These are phyloP conservation scores for Lepidonotus clava DNA, from an alignment of 2,888 invertebrate genomes.

Conservation along the genomic window DNA sequence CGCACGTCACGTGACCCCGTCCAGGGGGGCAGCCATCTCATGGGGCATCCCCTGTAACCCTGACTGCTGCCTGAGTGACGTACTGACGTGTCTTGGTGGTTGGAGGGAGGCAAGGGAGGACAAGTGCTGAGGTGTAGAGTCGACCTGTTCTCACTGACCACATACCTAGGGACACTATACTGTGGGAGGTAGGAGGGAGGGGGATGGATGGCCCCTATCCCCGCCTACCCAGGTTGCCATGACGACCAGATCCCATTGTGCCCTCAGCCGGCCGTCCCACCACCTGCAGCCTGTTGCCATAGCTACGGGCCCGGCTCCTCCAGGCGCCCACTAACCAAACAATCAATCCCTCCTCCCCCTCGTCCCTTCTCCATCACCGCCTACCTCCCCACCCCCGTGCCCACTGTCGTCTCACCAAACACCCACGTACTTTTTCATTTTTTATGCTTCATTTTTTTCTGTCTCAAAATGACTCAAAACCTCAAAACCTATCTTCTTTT, in stretches of 20 bases:
- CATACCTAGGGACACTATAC: no score
- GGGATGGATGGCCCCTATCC: neutral
- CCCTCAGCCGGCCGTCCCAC: conserved; percentile 37
- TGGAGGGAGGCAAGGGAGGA: no score
- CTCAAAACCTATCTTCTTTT: no score
- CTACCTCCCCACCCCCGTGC: neutral
- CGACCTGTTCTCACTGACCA: no score
- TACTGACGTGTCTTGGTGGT: no score
- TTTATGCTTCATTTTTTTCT: neutral
- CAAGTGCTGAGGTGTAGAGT: no score
- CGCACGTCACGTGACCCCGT: no score
- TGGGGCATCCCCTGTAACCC: no score
- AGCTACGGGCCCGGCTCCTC: conserved; percentile 3
- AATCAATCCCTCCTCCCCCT: neutral
- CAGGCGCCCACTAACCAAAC: neutral
- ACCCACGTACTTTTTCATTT: no score
- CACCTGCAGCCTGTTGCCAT: conserved; percentile 42
- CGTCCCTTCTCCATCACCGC: neutral
- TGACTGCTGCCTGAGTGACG: no score
- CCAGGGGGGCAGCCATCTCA: no score
- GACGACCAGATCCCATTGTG: conserved; percentile 37
- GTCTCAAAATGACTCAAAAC: neutral
- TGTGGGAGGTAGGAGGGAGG: no score
- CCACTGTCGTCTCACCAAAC: neutral
- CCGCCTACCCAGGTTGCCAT: neutral